phyloP scores from a whole-genome alignment of 2,888 invertebrate species.

The Mylabris sibirica region DNA sequence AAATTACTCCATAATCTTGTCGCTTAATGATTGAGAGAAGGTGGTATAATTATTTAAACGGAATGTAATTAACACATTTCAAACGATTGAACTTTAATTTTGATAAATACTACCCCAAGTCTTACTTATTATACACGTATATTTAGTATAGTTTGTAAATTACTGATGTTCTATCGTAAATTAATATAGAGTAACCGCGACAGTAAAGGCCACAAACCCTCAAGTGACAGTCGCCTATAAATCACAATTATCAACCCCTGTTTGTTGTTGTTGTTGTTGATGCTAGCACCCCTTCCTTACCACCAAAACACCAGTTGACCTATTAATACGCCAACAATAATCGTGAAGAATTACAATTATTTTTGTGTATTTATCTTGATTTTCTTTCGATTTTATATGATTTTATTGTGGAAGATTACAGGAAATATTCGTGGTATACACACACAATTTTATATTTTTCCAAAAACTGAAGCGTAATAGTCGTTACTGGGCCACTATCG shows the following conservation, averaged over 20 bases:
- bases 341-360: neutral
- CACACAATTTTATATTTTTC: neutral
- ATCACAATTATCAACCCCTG: conserved; percentile 53
- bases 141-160: conserved; percentile 36
- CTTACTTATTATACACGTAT: too few species aligned
- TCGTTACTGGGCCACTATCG: conserved; percentile 19
- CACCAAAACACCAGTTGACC: neutral
- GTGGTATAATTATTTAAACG: conserved; percentile 20
- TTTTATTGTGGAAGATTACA: neutral
- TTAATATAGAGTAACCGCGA: conserved; percentile 49
- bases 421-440: neutral
- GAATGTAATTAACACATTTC: conserved; percentile 17
- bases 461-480: neutral
- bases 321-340: neutral
- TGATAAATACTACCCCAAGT: neutral
- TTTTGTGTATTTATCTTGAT: neutral
- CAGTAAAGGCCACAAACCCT: conserved; percentile 43
- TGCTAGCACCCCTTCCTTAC: neutral
- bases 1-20: conserved; percentile 8
- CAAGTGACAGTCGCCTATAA: conserved; percentile 50
- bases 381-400: neutral
- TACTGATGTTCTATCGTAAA: conserved; percentile 45
- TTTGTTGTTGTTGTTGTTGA: conserved; percentile 36
- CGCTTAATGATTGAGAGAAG: neutral
- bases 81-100: neutral